Percentiles rank a stretch among this genome's conserved stretches.
phyloP scores from a whole-genome alignment of 2,888 invertebrate genomes.

The Caradrina clavipalpis region DNA sequence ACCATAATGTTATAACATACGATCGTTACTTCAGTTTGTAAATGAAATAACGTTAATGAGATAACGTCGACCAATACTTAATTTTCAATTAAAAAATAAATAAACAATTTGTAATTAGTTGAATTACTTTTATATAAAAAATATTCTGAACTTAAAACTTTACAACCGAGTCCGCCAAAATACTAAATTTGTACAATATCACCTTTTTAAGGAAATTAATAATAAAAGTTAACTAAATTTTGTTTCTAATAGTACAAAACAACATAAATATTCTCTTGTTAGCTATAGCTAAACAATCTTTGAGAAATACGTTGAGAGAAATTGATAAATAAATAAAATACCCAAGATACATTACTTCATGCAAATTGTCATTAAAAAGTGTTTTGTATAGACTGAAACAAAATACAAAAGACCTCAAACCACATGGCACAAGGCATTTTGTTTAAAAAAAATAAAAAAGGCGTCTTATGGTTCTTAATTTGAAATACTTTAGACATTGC shows the following conservation, averaged over 20 bases:
- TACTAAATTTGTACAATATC: conserved; percentile 67
- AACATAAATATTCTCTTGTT: conserved; percentile 35
- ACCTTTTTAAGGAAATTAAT: conserved; percentile 62
- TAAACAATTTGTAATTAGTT: conserved; percentile 49
- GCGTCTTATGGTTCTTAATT: neutral
- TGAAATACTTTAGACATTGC: neutral
- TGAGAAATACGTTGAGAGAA: conserved; percentile 23
- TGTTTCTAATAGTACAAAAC: conserved; percentile 41
- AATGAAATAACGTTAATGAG: conserved; percentile 20
- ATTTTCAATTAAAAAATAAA: conserved; percentile 50
- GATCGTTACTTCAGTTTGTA: conserved; percentile 25
- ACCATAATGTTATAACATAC: conserved; percentile 39
- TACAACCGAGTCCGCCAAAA: conserved; percentile 54
- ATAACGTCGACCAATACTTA: conserved; percentile 30
- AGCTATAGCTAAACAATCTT: conserved; percentile 40
- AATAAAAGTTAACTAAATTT: conserved; percentile 50
- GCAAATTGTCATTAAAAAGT: neutral
- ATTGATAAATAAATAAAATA: neutral
- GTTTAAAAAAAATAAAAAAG: neutral
- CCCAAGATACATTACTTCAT: conserved; percentile 7
- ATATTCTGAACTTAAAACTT: conserved; percentile 52
- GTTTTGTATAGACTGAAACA: neutral
- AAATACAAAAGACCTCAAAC: neutral
- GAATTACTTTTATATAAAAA: conserved; percentile 46
- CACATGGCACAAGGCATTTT: too few species aligned